Percentiles rank a stretch among this genome's conserved stretches.
phyloP scores from a whole-genome alignment of 2,113 vertebrate genomes.

The Prunella fulvescens region DNA sequence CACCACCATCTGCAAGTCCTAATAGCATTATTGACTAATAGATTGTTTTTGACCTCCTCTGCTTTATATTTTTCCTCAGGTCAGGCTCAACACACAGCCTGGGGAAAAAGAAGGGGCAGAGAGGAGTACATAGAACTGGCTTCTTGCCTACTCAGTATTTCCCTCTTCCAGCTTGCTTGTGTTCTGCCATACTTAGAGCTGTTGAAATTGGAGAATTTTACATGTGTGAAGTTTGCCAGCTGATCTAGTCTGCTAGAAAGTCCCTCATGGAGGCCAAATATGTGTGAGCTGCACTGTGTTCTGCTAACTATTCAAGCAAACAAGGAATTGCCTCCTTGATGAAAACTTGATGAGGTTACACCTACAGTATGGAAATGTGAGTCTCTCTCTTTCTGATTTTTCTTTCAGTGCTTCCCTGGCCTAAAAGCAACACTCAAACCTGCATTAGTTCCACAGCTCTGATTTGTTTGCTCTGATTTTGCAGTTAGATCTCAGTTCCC shows the following conservation, averaged over 20 bases:
- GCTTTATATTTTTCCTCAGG: background rate
- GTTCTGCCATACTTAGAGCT: background rate
- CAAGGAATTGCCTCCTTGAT: background rate
- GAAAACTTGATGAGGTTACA: background rate
- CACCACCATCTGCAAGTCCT: background rate
- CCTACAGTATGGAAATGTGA: background rate
- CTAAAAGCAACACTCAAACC: background rate
- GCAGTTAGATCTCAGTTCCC: background rate
- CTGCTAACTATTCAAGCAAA: background rate
- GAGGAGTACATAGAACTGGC: background rate
- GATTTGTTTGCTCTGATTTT: background rate
- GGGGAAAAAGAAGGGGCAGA: background rate
- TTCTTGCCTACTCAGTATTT: background rate
- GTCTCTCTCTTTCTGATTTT: background rate
- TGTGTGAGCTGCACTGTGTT: background rate
- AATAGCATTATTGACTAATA: background rate
- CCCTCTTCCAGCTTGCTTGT: background rate
- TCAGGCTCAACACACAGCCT: background rate
- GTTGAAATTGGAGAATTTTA: background rate
- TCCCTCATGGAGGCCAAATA: background rate
- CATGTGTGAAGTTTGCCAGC: background rate
- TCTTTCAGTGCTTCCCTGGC: background rate
- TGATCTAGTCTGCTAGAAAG: background rate
- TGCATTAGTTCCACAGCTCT: background rate
- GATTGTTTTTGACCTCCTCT: background rate